Percentiles rank a stretch among this genome's conserved stretches.
Evolutionary conservation across 1,140 invertebrate genomes (phyloP).

Genomic region (Pseudachorutes palmiensis): DNA sequence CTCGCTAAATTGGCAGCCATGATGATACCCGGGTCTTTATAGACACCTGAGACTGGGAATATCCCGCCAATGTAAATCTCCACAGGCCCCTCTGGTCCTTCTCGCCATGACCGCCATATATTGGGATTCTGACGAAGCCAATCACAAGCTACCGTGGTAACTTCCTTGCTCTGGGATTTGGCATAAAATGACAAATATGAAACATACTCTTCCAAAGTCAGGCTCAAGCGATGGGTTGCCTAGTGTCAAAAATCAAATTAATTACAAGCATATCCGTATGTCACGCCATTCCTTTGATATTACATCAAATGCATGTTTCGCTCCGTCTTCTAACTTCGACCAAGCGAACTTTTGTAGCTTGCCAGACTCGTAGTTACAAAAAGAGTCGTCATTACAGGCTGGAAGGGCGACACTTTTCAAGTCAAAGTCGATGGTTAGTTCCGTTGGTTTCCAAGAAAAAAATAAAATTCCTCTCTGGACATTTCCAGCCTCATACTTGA

Average conservation of each 20-base stretch:
- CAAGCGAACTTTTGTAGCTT: constrained; percentile 60
- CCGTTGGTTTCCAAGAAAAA: constrained; percentile 59
- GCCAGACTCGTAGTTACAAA: constrained; percentile 56
- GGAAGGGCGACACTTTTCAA: constrained; percentile 46
- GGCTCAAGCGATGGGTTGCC: constrained; percentile 51
- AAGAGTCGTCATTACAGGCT: constrained; percentile 25
- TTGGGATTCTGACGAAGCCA: constrained; percentile 55
- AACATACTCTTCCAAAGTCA: constrained; percentile 49
- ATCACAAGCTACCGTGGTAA: constrained; percentile 52
- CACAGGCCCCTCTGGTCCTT: constrained; percentile 46
- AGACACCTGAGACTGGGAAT: constrained; percentile 58
- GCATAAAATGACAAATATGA: constrained; percentile 48
- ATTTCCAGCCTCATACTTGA: constrained; percentile 39
- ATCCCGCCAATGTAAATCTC: constrained; percentile 63
- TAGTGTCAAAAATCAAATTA: constrained; percentile 39
- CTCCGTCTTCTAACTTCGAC: constrained; percentile 48
- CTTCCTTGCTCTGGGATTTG: constrained; percentile 13
- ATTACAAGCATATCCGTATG: constrained; percentile 15
- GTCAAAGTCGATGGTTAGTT: constrained; percentile 44
- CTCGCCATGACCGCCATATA: constrained; percentile 52
- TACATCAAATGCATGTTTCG: constrained; percentile 48
- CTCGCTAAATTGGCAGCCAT: constrained; percentile 58
- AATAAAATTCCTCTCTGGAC: constrained; percentile 51
- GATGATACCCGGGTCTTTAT: constrained; percentile 54
- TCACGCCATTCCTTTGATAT: constrained; percentile 16